Conservation (phyloP, 2,113 vertebrate species). For the Heterotilapia buettikoferi region DNA sequence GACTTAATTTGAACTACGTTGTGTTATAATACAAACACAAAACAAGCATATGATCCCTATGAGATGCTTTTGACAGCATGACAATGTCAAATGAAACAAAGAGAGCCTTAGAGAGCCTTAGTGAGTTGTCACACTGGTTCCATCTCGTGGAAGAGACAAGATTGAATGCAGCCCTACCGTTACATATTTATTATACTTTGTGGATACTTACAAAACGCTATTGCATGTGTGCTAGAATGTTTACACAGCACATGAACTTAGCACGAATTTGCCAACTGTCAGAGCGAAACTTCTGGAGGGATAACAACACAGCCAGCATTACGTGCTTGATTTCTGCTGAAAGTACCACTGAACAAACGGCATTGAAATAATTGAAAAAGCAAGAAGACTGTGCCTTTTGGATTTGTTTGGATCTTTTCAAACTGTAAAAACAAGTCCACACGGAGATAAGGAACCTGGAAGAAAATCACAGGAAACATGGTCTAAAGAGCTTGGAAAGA, state of each 20-base stretch:
- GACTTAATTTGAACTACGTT: conserved; percentile 5
- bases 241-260: neutral
- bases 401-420: neutral
- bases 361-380: neutral
- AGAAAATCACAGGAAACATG: neutral
- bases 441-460: neutral
- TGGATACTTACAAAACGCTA: neutral
- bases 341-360: neutral
- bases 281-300: neutral
- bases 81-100: conserved; percentile 21
- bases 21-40: neutral
- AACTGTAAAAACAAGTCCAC: neutral
- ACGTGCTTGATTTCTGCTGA: neutral
- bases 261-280: neutral
- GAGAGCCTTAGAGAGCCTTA: neutral
- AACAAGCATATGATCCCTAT: neutral
- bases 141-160: conserved; percentile 30
- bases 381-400: neutral
- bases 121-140: conserved; percentile 27
- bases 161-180: neutral
- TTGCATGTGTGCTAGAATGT: neutral
- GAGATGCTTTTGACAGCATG: conserved; percentile 3
- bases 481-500: no score
- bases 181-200: neutral
- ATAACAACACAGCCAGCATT: neutral